Evolutionary conservation across 2,113 vertebrate species (phyloP).

Genomic region (Bubalus kerabau): DNA sequence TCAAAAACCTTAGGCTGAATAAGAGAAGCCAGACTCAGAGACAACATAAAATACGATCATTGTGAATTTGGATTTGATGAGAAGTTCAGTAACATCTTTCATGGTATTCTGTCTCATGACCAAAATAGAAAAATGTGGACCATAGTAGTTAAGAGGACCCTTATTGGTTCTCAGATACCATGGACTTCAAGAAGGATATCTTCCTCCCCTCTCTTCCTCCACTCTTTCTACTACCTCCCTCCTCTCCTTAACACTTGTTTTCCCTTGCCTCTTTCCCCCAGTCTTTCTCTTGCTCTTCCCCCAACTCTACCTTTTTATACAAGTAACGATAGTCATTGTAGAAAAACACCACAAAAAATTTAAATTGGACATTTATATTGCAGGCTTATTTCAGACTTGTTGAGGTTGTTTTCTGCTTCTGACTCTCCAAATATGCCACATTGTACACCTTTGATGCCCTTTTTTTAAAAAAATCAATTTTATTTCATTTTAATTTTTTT

Average conservation of each 20-base stretch:
- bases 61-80: not conserved
- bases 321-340: not conserved
- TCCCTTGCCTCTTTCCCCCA: not conserved
- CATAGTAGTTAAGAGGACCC: not conserved
- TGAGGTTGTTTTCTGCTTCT: not conserved
- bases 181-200: not conserved
- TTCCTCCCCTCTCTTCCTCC: no score
- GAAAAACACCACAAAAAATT: not conserved
- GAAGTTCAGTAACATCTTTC: not conserved
- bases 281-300: not conserved
- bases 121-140: not conserved
- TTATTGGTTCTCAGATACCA: not conserved
- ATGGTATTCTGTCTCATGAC: not conserved
- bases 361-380: not conserved
- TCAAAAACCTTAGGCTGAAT: no score
- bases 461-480: not conserved
- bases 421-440: not conserved
- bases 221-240: no score
- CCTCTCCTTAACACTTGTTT: no score
- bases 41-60: not conserved
- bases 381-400: not conserved
- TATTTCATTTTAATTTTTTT: no score
- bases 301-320: not conserved
- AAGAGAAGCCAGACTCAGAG: no score
- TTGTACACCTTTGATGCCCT: not conserved